These are phyloP conservation scores for Lasioglossum pauxillum DNA, from an alignment of 2,888 invertebrate genomes.

Conservation along the genomic window DNA sequence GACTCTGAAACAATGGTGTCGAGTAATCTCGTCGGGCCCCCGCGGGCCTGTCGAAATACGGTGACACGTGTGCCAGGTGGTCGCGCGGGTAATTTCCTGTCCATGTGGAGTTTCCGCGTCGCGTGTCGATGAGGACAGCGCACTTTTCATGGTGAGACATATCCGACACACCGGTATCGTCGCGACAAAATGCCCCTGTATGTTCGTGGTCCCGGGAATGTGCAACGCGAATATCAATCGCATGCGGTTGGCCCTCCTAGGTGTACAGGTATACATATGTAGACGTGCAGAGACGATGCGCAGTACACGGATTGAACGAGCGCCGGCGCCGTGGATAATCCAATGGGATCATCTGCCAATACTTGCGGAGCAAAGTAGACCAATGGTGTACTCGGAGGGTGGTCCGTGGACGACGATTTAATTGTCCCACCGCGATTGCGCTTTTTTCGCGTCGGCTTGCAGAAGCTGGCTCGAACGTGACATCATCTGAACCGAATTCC, in stretches of 20 bases:
- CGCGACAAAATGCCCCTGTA: not conserved
- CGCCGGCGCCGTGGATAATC: conserved; percentile 83
- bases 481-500: not conserved
- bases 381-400: conserved; percentile 73
- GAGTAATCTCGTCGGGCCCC: conserved; percentile 14
- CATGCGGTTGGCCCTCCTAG: not conserved
- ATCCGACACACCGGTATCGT: conserved; percentile 6
- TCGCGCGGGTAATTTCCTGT: conserved; percentile 30
- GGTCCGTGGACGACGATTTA: conserved; percentile 56
- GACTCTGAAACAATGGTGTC: not conserved
- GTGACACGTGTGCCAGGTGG: conserved; percentile 59
- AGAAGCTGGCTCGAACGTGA: not conserved
- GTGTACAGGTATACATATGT: not conserved
- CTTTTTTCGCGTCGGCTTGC: not conserved
- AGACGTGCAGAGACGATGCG: conserved; percentile 59
- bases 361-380: conserved; percentile 70
- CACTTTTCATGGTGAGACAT: conserved; percentile 6
- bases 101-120: conserved; percentile 49
- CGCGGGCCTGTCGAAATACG: conserved; percentile 16
- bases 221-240: not conserved
- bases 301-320: conserved; percentile 68
- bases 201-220: not conserved
- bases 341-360: conserved; percentile 84
- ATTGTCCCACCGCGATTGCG: conserved; percentile 43
- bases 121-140: conserved; percentile 34